Conservation (phyloP, 2,797 vertebrate genomes). For the Arremon aurantiirostris region DNA sequence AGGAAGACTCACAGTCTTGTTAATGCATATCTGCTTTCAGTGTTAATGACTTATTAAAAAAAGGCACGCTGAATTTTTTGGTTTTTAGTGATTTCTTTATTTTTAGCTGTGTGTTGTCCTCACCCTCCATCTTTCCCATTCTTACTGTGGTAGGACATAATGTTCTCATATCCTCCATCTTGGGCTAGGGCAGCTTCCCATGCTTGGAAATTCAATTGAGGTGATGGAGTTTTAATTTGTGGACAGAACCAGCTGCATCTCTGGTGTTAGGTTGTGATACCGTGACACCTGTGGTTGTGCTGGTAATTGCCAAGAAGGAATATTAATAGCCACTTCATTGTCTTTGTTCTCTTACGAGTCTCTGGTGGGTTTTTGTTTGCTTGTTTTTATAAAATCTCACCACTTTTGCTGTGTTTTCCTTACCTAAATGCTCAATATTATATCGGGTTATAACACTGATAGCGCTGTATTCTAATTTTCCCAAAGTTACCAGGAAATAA, state of each 20-base stretch:
- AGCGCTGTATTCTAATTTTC: neutral
- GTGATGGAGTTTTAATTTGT: neutral
- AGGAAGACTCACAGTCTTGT: neutral
- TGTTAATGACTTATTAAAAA: neutral
- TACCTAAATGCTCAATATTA: neutral
- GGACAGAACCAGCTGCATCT: neutral
- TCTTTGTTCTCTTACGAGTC: neutral
- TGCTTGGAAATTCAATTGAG: constrained; percentile 10
- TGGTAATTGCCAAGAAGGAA: neutral
- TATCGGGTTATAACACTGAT: neutral
- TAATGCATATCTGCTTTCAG: neutral
- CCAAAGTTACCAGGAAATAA: neutral
- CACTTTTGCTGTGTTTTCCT: neutral
- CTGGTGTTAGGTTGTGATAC: neutral
- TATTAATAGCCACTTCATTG: neutral
- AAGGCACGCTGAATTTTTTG: neutral
- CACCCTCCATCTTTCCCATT: neutral
- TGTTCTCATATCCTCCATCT: neutral
- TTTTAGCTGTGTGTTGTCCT: neutral
- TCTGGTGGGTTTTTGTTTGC: neutral
- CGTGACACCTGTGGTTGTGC: neutral
- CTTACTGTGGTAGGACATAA: neutral
- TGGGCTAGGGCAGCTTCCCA: neutral
- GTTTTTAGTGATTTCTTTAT: neutral
- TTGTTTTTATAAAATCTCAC: neutral